Evolutionary conservation across 1,140 invertebrate genomes (phyloP).

Genomic region (Meloidogyne floridensis): DNA sequence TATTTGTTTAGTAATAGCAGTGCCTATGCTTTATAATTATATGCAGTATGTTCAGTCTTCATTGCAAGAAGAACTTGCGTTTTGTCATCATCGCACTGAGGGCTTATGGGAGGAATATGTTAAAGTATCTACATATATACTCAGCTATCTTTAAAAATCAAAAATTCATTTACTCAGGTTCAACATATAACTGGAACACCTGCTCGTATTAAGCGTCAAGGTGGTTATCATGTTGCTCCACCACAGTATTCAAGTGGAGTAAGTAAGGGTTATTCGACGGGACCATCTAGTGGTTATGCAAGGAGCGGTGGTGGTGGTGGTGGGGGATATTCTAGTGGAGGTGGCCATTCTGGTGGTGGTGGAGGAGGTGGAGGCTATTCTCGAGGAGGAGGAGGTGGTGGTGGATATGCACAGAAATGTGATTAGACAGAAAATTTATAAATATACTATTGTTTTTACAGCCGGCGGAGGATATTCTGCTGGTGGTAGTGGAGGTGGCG

Average conservation of each 20-base stretch:
- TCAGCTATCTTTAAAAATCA: neutral
- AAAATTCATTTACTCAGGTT: conserved; percentile 7
- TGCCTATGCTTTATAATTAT: conserved; percentile 60
- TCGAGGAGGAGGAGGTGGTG: conserved; percentile 43
- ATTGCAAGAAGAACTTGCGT: conserved; percentile 39
- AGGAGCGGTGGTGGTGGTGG: neutral
- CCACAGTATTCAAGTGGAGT: conserved; percentile 30
- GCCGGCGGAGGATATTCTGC: conserved; percentile 26
- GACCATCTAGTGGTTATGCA: conserved; percentile 29
- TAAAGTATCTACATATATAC: neutral
- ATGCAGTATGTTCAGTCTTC: conserved; percentile 52
- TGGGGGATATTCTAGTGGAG: conserved; percentile 32
- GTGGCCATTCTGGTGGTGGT: conserved; percentile 34
- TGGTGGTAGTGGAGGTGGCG: conserved; percentile 40
- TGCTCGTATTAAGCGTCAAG: conserved; percentile 31
- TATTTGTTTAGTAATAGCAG: conserved; percentile 42
- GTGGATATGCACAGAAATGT: conserved; percentile 1
- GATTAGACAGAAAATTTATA: neutral
- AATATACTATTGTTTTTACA: too few relatives aligned
- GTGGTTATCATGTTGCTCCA: conserved; percentile 22
- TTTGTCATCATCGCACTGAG: conserved; percentile 39
- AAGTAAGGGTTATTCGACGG: conserved; percentile 30
- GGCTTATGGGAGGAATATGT: conserved; percentile 44
- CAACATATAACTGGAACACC: conserved; percentile 21
- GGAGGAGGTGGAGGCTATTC: conserved; percentile 3